phyloP scores from a whole-genome alignment of 2,888 invertebrate genomes.

The Drosophila sordidula region DNA sequence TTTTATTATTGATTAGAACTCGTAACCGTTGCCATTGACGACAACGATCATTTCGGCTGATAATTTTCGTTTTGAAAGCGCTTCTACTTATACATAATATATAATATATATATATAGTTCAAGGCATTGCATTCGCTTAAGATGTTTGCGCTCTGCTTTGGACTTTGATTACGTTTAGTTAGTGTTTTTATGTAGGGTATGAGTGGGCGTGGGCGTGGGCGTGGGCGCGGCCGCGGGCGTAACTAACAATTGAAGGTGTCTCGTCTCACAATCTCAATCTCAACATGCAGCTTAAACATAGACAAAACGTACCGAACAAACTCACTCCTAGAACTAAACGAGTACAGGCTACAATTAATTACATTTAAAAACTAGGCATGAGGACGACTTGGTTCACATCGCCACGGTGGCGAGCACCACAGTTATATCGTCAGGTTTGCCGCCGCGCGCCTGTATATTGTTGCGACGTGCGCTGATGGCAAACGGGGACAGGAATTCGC shows the following conservation, averaged over 20 bases:
- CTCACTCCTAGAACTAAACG: slow-evolving; percentile 68
- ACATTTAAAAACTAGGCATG: slow-evolving; percentile 55
- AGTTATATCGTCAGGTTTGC: slow-evolving; percentile 99
- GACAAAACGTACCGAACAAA: slow-evolving; percentile 66
- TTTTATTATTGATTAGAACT: slow-evolving; percentile 66
- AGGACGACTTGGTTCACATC: slow-evolving; percentile 85
- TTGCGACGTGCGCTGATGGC: slow-evolving; percentile 96
- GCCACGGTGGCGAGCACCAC: slow-evolving; percentile 97
- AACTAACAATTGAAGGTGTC: slow-evolving; percentile 63
- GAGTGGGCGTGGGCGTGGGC: slow-evolving; percentile 20
- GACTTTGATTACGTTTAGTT: slow-evolving; percentile 51
- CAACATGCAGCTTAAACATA: slow-evolving; percentile 71
- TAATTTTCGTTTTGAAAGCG: slow-evolving; percentile 57
- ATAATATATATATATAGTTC: slow-evolving; percentile 47
- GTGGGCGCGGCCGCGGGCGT: slow-evolving; percentile 23
- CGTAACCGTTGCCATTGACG: slow-evolving; percentile 62
- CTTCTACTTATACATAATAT: slow-evolving; percentile 50
- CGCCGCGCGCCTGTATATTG: slow-evolving; percentile 97
- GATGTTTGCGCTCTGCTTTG: slow-evolving; percentile 36
- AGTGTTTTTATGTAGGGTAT: slow-evolving; percentile 15
- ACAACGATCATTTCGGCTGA: slow-evolving; percentile 68
- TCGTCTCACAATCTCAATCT: slow-evolving; percentile 61
- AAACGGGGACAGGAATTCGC: slow-evolving; percentile 97
- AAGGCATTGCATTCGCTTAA: slow-evolving; percentile 56
- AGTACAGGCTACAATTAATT: slow-evolving; percentile 65